phyloP scores from a whole-genome alignment of 2,113 vertebrate species.

The Lanius collurio region DNA sequence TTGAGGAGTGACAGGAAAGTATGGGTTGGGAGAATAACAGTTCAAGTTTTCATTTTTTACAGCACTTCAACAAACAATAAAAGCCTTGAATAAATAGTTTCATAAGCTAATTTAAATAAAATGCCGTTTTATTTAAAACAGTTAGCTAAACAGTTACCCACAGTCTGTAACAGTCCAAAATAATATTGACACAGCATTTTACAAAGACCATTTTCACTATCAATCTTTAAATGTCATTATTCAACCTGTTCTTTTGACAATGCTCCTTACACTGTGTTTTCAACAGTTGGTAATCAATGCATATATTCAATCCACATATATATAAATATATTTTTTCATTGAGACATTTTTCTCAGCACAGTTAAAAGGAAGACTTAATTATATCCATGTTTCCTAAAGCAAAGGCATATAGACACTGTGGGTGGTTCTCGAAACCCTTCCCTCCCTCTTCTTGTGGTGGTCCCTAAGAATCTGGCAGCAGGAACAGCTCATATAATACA shows the following conservation, averaged over 20 bases:
- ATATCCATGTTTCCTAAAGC: constrained; percentile 55
- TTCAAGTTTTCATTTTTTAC: not conserved
- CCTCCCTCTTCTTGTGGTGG: constrained; percentile 51
- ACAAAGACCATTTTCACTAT: not conserved
- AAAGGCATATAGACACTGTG: constrained; percentile 61
- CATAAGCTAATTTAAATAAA: constrained; percentile 35
- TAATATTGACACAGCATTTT: not conserved
- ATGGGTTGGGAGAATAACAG: not conserved
- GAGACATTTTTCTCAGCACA: constrained; percentile 49
- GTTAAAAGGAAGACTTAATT: constrained; percentile 56
- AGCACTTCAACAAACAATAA: constrained; percentile 13
- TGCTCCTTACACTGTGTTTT: not conserved
- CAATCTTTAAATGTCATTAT: not conserved
- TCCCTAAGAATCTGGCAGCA: constrained; percentile 54
- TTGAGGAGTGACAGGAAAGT: not conserved
- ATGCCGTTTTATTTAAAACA: not conserved
- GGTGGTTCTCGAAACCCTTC: constrained; percentile 55
- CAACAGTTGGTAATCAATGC: not conserved
- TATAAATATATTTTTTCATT: not conserved
- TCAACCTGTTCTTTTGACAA: not conserved
- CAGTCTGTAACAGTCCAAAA: not conserved
- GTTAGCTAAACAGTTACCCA: constrained; percentile 2
- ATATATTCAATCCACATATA: not conserved
- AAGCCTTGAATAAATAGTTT: constrained; percentile 32
- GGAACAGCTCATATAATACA: constrained; percentile 15